These are phyloP conservation scores for Neoarius graeffei DNA, from an alignment of 2,113 vertebrate species.

Conservation along the genomic window DNA sequence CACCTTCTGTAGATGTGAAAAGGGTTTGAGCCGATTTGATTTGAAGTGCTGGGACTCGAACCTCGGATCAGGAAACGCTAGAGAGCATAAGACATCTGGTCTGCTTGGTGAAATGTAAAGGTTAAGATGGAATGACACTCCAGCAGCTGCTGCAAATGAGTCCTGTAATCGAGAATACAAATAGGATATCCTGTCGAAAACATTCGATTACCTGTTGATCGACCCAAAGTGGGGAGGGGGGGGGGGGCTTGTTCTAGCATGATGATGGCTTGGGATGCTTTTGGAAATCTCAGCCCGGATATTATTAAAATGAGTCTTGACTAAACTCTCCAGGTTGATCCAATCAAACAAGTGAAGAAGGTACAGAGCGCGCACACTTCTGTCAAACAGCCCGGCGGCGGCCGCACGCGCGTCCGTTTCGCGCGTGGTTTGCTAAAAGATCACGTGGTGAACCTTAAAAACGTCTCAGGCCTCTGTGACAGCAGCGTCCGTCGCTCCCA, in stretches of 20 bases:
- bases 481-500: conserved; percentile 59
- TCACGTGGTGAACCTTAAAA: conserved; percentile 51
- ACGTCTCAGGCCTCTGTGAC: conserved; percentile 50
- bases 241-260: background rate
- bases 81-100: no score
- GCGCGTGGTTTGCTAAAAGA: conserved; percentile 38
- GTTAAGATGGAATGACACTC: background rate
- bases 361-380: background rate
- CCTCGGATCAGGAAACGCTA: no score
- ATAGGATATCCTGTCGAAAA: background rate
- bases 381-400: background rate
- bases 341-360: conserved; percentile 22
- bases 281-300: background rate
- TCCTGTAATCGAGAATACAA: background rate
- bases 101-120: background rate
- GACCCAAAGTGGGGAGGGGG: no score
- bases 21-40: no score
- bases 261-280: background rate
- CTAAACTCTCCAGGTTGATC: background rate
- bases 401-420: conserved; percentile 14
- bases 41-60: no score
- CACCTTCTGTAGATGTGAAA: no score
- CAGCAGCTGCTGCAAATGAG: background rate
- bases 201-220: background rate
- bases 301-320: background rate